These are phyloP conservation scores for Neelides sp. DNA, from an alignment of 1,140 invertebrate genomes.

Conservation along the genomic window DNA sequence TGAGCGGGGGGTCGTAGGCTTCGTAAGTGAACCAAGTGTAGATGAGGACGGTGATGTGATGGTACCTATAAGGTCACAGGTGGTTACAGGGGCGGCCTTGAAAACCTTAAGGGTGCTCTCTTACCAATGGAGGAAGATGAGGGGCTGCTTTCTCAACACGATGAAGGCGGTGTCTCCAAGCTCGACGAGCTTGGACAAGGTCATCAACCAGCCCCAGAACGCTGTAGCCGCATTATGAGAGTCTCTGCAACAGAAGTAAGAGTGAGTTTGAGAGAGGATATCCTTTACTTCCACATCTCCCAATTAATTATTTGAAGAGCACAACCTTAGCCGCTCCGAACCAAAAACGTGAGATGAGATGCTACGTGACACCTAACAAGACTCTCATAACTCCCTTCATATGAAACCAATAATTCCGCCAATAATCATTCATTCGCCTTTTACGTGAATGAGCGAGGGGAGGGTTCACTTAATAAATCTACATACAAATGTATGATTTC, in stretches of 20 bases:
- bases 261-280: too few species aligned
- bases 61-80: slow-evolving; percentile 10
- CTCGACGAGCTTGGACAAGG: slow-evolving; percentile 19
- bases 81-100: background rate
- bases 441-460: too few species aligned
- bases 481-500: too few species aligned
- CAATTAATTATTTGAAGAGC: too few species aligned
- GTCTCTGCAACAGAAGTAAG: slow-evolving; percentile 8
- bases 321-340: too few species aligned
- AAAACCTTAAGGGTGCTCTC: background rate
- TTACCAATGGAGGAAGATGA: slow-evolving; percentile 24
- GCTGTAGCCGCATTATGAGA: slow-evolving; percentile 17
- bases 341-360: too few species aligned
- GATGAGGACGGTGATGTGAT: slow-evolving; percentile 11
- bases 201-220: slow-evolving; percentile 18
- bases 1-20: slow-evolving; percentile 15
- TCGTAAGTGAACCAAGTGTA: slow-evolving; percentile 20
- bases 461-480: too few species aligned
- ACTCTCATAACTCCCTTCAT: too few species aligned
- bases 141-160: slow-evolving; percentile 19
- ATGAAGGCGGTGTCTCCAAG: slow-evolving; percentile 24
- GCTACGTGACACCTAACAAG: too few species aligned
- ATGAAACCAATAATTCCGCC: too few species aligned
- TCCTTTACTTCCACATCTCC: too few species aligned
- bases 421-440: too few species aligned